A percentile compares a stretch with the other conserved stretches of the same genome.
Evolutionary conservation across 2,797 vertebrate genomes (phyloP).

Genomic region (Lateolabrax maculatus): DNA sequence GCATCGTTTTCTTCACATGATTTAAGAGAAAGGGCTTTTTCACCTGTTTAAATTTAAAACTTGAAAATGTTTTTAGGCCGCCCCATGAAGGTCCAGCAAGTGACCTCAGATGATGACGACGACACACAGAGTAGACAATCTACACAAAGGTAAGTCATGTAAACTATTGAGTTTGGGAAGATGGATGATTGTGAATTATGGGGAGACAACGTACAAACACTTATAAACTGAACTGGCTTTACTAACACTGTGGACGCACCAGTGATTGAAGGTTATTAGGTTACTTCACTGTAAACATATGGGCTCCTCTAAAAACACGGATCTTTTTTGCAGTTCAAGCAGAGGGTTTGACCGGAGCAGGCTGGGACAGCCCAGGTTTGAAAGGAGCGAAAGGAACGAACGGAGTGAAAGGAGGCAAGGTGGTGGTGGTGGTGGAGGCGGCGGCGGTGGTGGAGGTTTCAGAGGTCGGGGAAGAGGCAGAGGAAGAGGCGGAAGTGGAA

Average conservation of each 20-base stretch:
- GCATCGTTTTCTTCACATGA: neutral
- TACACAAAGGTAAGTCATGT: constrained; percentile 84
- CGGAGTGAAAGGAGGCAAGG: constrained; percentile 51
- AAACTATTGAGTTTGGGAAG: neutral
- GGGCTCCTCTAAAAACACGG: neutral
- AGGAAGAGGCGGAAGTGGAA: constrained; percentile 71
- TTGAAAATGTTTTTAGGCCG: constrained; percentile 81
- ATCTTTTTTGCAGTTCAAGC: constrained; percentile 54
- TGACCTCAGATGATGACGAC: constrained; percentile 86
- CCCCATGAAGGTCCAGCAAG: constrained; percentile 95
- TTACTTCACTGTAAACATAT: neutral
- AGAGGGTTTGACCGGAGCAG: constrained; percentile 90
- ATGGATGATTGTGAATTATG: neutral
- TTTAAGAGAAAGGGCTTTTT: neutral
- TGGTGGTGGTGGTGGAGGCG: constrained; percentile 79
- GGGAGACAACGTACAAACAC: neutral
- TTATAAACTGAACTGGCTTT: neutral
- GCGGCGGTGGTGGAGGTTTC: constrained; percentile 81
- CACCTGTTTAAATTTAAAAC: no score
- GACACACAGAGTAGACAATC: constrained; percentile 86
- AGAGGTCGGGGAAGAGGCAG: constrained; percentile 80
- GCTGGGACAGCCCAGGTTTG: constrained; percentile 83
- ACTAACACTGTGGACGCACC: neutral
- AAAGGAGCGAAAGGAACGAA: constrained; percentile 46
- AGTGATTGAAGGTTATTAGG: neutral